phyloP scores from a whole-genome alignment of 2,797 vertebrate species.

The Clamator glandarius region DNA sequence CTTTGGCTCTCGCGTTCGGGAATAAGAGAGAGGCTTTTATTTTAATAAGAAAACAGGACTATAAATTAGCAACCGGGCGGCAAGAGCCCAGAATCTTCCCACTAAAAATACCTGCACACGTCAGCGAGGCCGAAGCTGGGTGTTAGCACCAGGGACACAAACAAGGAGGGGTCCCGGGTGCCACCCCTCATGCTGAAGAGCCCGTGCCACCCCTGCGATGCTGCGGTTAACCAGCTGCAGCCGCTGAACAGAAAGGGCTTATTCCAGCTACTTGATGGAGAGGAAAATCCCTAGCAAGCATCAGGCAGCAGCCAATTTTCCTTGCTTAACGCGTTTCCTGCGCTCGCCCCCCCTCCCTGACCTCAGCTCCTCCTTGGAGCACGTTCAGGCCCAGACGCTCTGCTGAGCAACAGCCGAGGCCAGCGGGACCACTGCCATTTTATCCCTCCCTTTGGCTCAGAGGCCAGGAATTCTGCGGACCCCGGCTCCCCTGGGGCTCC shows the following conservation, averaged over 20 bases:
- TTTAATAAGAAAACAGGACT: conserved; percentile 46
- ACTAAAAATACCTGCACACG: background rate
- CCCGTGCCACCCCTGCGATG: background rate
- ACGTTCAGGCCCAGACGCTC: conserved; percentile 22
- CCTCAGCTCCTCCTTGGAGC: conserved; percentile 49
- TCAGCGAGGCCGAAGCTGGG: background rate
- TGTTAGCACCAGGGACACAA: background rate
- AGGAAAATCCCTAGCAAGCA: conserved; percentile 50
- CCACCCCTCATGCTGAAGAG: background rate
- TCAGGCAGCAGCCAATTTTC: conserved; percentile 45
- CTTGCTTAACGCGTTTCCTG: conserved; percentile 43
- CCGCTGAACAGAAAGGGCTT: background rate
- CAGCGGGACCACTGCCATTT: conserved; percentile 43
- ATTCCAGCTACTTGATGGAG: background rate
- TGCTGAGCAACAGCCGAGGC: conserved; percentile 14
- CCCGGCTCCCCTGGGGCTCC: background rate
- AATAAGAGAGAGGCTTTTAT: conserved; percentile 55
- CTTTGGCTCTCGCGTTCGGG: conserved; percentile 34
- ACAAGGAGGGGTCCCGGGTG: background rate
- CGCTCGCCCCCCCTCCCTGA: conserved; percentile 35
- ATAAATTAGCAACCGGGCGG: conserved; percentile 8
- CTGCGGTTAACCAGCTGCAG: background rate
- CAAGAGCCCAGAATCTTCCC: background rate
- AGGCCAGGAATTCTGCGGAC: background rate
- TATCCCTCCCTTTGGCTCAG: conserved; percentile 28